These are phyloP conservation scores for Callinectes sapidus DNA, from an alignment of 2,888 invertebrate species.

Conservation along the genomic window DNA sequence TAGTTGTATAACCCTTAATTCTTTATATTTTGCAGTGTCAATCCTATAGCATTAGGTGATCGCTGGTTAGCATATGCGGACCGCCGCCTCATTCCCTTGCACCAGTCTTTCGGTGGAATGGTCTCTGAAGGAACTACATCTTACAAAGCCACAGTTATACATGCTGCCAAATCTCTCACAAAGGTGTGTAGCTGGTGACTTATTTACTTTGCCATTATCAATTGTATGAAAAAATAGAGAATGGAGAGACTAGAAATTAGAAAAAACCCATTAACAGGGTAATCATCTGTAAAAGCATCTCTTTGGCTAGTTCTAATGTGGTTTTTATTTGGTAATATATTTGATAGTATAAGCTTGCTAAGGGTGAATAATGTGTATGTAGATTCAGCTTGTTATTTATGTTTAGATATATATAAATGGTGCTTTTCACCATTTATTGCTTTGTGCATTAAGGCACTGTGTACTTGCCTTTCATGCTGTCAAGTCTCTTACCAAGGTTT, in stretches of 20 bases:
- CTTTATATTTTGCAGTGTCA: constrained; percentile 76
- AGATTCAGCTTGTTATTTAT: constrained; percentile 24
- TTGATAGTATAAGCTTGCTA: not conserved
- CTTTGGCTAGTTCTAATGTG: not conserved
- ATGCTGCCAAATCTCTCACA: constrained; percentile 94
- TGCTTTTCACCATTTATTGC: constrained; percentile 30
- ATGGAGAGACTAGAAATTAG: not conserved
- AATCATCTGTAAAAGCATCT: not conserved
- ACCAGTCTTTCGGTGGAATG: constrained; percentile 70
- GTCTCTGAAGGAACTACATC: constrained; percentile 84
- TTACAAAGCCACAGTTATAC: constrained; percentile 91
- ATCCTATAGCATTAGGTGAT: constrained; percentile 89
- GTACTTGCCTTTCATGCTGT: constrained; percentile 60
- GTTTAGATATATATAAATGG: not conserved
- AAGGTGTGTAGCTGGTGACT: constrained; percentile 77
- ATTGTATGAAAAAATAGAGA: not conserved
- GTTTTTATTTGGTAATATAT: not conserved
- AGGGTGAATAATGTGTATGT: not conserved
- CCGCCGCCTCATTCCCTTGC: constrained; percentile 81
- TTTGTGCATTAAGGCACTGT: constrained; percentile 46
- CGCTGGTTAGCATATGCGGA: constrained; percentile 84
- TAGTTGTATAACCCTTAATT: not conserved
- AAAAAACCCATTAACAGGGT: not conserved
- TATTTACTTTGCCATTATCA: not conserved
- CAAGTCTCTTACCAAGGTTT: constrained; percentile 66